Evolutionary conservation across 2,888 invertebrate genomes (phyloP).

Genomic region (Calameuta idolon): DNA sequence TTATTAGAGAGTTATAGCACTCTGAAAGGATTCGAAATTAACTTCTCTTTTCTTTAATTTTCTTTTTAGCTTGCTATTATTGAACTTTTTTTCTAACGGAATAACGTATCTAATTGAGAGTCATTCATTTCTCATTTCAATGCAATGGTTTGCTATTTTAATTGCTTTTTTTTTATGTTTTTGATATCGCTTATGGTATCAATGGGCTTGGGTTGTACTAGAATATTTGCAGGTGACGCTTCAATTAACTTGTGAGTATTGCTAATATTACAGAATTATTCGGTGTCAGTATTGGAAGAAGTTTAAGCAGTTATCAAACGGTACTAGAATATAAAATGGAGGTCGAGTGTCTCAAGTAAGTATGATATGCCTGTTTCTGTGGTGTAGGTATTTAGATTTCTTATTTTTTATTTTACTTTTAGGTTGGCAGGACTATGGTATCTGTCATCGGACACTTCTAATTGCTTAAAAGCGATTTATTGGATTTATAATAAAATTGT

Average conservation of each 20-base stretch:
- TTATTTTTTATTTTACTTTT: not conserved
- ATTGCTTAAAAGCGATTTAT: conserved; percentile 24
- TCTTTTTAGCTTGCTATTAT: not conserved
- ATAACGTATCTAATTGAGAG: not conserved
- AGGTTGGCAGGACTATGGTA: not conserved
- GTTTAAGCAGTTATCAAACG: not conserved
- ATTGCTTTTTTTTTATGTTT: not conserved
- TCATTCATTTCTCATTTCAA: not conserved
- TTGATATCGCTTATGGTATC: not conserved
- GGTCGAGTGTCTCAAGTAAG: not conserved
- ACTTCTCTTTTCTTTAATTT: not conserved
- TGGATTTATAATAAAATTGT: conserved; percentile 37
- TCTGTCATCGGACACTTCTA: conserved; percentile 12
- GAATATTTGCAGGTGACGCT: not conserved
- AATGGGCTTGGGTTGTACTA: not conserved
- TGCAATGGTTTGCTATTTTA: not conserved
- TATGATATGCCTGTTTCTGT: not conserved
- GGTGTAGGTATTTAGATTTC: not conserved
- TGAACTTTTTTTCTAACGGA: not conserved
- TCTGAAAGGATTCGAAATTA: not conserved
- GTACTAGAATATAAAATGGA: not conserved
- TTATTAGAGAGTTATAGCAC: not conserved
- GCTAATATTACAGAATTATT: not conserved
- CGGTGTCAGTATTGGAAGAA: not conserved
- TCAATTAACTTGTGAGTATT: not conserved